Evolutionary conservation across 2,888 invertebrate species (phyloP).

Genomic region (Drosophila tanythrix): DNA sequence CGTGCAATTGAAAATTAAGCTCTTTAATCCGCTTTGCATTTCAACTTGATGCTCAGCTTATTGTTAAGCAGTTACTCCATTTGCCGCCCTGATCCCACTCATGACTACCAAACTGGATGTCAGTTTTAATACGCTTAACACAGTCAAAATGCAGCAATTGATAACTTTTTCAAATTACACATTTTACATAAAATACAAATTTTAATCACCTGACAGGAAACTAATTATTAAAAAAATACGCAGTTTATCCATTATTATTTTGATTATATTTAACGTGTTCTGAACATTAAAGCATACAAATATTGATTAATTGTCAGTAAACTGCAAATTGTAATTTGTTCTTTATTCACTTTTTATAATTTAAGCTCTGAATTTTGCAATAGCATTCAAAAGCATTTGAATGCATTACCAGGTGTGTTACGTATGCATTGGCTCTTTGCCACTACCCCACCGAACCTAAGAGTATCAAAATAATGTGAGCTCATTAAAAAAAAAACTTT

Average conservation of each 20-base stretch:
- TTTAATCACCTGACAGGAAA: not conserved
- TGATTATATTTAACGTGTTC: not conserved
- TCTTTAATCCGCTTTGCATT: conserved; percentile 45
- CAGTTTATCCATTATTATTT: not conserved
- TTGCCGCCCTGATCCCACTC: not conserved
- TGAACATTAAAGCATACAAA: not conserved
- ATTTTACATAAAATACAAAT: not conserved
- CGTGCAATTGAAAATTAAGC: conserved; percentile 42
- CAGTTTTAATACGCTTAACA: conserved; percentile 30
- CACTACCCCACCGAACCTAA: conserved; percentile 12
- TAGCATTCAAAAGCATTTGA: not conserved
- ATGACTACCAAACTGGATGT: conserved; percentile 19
- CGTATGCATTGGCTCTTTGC: not conserved
- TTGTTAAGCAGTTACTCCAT: conserved; percentile 38
- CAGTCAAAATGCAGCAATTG: not conserved
- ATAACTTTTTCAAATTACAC: not conserved
- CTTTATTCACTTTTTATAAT: not conserved
- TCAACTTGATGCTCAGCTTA: conserved; percentile 43
- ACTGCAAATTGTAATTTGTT: not conserved
- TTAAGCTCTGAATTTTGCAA: not conserved
- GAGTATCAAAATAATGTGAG: conserved; percentile 49
- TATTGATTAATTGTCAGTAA: not conserved
- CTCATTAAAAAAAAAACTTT: conserved; percentile 70
- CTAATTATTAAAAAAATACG: not conserved
- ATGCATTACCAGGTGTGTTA: not conserved